Evolutionary conservation across 2,888 invertebrate species (phyloP).

Genomic region (Corythucha ciliata): DNA sequence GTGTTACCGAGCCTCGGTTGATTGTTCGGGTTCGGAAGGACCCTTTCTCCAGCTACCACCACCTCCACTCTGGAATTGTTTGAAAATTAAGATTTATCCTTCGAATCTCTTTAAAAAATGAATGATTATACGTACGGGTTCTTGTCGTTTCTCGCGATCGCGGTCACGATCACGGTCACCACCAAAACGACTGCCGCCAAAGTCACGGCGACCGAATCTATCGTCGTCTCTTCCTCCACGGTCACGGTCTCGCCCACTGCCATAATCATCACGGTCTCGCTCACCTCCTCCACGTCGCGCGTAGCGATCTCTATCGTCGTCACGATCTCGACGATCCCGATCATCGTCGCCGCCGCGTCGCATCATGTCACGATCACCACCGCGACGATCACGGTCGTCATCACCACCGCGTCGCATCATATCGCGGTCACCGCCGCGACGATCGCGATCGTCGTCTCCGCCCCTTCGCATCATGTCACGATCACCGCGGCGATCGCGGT

Average conservation of each 20-base stretch:
- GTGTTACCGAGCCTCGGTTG: not conserved
- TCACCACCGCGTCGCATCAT: constrained; percentile 2
- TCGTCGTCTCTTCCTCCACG: not conserved
- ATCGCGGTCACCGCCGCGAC: constrained; percentile 21
- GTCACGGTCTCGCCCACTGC: constrained; percentile 1
- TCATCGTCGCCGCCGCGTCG: constrained; percentile 1
- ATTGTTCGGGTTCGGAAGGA: not conserved
- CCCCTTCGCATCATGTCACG: constrained; percentile 30
- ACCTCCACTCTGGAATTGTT: not conserved
- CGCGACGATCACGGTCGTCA: constrained; percentile 10
- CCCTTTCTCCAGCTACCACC: constrained; percentile 6
- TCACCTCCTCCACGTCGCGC: not conserved
- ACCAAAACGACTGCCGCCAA: constrained; percentile 8
- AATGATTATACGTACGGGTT: too few species aligned
- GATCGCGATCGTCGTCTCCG: constrained; percentile 32
- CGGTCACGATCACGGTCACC: not conserved
- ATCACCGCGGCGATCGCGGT: constrained; percentile 25
- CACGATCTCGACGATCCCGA: not conserved
- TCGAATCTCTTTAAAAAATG: too few species aligned
- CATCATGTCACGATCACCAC: constrained; percentile 16
- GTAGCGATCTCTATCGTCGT: not conserved
- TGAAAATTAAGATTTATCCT: too few species aligned
- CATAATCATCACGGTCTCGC: not conserved
- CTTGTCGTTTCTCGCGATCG: not conserved
- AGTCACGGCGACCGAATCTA: not conserved